Percentiles rank a stretch among this genome's conserved stretches.
These are phyloP conservation scores for Acrocephalus arundinaceus DNA, from an alignment of 2,113 vertebrate species.

Conservation along the genomic window DNA sequence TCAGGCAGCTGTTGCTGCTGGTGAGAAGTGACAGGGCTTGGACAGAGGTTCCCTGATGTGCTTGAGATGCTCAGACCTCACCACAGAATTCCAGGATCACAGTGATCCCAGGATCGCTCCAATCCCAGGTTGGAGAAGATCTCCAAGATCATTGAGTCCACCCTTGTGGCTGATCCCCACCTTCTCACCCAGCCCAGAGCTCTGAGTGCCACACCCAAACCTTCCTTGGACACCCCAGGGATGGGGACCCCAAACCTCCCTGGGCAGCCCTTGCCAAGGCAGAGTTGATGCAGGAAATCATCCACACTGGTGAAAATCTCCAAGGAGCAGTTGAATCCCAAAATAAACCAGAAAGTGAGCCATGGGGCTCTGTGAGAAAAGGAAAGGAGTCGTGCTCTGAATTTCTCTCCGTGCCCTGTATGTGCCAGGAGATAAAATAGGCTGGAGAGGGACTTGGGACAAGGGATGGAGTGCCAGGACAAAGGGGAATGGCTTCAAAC, in stretches of 20 bases:
- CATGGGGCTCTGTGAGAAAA: accelerated
- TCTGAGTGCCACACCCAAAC: neutral
- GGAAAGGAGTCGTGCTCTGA: neutral
- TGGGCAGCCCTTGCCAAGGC: neutral
- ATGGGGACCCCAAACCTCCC: neutral
- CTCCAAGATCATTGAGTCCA: accelerated
- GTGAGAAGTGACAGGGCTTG: accelerated
- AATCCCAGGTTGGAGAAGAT: neutral
- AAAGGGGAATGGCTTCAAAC: neutral
- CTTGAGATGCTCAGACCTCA: neutral
- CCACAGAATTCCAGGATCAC: neutral
- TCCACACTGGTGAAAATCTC: accelerated
- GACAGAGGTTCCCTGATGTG: accelerated
- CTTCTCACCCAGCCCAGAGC: neutral
- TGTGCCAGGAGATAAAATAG: neutral
- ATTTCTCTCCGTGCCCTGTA: accelerated
- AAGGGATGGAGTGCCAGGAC: neutral
- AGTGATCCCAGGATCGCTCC: too few species aligned
- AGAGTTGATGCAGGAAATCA: neutral
- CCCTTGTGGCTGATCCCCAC: neutral
- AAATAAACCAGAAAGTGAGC: neutral
- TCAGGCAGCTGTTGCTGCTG: neutral
- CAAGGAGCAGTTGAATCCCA: neutral
- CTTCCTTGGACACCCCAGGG: neutral
- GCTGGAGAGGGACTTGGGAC: neutral